A percentile compares a stretch with the other conserved stretches of the same genome.
Conservation (phyloP, 2,888 invertebrate genomes). For the Lumbricus terrestris region DNA sequence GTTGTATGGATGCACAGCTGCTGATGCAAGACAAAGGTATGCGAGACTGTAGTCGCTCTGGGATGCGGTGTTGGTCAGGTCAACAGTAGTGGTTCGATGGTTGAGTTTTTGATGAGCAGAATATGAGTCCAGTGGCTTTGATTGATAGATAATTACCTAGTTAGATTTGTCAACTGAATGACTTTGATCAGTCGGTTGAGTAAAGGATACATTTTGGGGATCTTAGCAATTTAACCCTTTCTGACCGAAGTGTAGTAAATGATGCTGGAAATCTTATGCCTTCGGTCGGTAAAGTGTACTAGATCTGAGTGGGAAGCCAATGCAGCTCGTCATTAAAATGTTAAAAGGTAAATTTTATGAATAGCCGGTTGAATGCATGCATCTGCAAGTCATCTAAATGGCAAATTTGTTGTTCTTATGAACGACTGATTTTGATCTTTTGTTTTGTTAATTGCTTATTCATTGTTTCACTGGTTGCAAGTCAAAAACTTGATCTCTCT, state of each 20-base stretch:
- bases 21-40: not conserved
- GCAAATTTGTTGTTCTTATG: not conserved
- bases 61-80: not conserved
- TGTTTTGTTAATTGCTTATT: not conserved
- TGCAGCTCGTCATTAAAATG: too few relatives aligned
- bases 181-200: not conserved
- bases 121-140: not conserved
- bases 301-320: too few relatives aligned
- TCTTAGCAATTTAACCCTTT: too few relatives aligned
- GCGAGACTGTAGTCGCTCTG: not conserved
- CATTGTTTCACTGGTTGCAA: not conserved
- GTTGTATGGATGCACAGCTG: not conserved
- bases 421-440: not conserved
- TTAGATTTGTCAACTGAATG: not conserved
- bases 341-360: too few relatives aligned
- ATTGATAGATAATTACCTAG: not conserved
- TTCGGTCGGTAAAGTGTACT: too few relatives aligned
- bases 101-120: not conserved
- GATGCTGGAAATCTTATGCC: too few relatives aligned
- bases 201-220: not conserved
- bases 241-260: too few relatives aligned
- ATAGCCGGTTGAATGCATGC: too few relatives aligned
- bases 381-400: not conserved
- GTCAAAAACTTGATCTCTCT: too few relatives aligned
- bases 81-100: not conserved